A percentile compares a stretch with the other conserved stretches of the same genome.
phyloP scores from a whole-genome alignment of 2,888 invertebrate genomes.

The Nysson spinosus region DNA sequence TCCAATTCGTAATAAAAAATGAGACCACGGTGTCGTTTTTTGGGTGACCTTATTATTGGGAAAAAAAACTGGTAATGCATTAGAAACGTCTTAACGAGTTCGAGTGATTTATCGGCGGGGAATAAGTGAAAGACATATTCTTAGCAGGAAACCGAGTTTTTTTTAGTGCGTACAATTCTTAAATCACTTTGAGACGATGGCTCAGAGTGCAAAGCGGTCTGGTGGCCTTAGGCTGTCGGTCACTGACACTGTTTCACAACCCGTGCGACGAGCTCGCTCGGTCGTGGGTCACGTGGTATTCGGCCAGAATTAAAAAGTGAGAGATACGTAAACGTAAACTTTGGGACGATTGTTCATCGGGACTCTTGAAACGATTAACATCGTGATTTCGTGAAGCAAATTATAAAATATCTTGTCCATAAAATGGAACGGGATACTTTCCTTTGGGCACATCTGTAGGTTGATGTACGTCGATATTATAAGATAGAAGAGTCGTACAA shows the following conservation, averaged over 20 bases:
- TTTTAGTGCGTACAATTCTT: slow-evolving; percentile 62
- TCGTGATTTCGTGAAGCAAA: slow-evolving; percentile 1
- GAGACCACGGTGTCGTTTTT: too few species aligned
- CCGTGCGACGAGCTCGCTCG: slow-evolving; percentile 51
- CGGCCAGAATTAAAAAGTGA: slow-evolving; percentile 45
- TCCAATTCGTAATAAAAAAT: too few species aligned
- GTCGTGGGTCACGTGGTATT: slow-evolving; percentile 54
- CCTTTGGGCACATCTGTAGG: too few species aligned
- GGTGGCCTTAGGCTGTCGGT: slow-evolving; percentile 77
- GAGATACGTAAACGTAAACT: slow-evolving; percentile 40
- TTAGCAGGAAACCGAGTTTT: too few species aligned
- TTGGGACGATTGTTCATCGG: slow-evolving; percentile 1
- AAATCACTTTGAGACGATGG: slow-evolving; percentile 61
- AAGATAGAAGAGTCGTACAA: too few species aligned
- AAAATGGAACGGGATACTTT: slow-evolving; percentile 19
- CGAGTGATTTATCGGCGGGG: too few species aligned
- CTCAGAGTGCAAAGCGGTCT: slow-evolving; percentile 64
- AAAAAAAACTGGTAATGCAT: too few species aligned
- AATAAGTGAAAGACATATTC: too few species aligned
- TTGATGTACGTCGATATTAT: too few species aligned
- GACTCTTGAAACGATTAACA: slow-evolving; percentile 13
- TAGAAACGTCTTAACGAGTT: too few species aligned
- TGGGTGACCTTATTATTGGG: too few species aligned
- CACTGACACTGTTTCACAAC: slow-evolving; percentile 76
- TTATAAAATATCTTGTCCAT: too few species aligned